Base-by-base conservation (phyloP, 2,113 vertebrate genomes). In the Lycocorax pyrrhopterus region DNA sequence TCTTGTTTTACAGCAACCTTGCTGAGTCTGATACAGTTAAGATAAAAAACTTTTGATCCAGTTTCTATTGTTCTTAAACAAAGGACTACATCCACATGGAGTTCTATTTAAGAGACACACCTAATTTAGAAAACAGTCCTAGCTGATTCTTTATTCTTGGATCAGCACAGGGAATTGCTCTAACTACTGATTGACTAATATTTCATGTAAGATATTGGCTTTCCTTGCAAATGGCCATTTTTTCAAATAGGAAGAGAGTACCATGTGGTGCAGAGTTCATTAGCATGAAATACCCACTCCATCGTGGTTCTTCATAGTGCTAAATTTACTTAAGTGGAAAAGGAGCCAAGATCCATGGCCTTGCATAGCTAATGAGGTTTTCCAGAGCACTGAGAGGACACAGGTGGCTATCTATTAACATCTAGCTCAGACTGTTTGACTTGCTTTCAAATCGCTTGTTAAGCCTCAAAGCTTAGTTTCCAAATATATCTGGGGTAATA, bases 291-390 rank as follows among this genome's bases (percentile, higher is more conserved):
- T 95, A 96, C 53, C 76, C 37, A 90, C 77, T 37, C 67, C 4
- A 23, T 64, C 0, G 0, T 71, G 30, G 27, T 77, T 97, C 67
- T 91, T 66, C 52, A 23, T 29, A 72, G 39, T 60, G 47, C 44
- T 96, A 94, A 78, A 92, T 93, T 96, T 96, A 80, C 84, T 95
- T 94, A 97, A 96, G 73, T 84, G 56, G 73, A 93, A 94, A 91
- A 92, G 51, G 19, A 96, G 67, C 87, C 89, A 92, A 92, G 75
- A 77, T 90, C 64, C 80, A 78, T 59, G 47, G 93, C 85, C 76
- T 89, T 67, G 71, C 44, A 59, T 88, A 79, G 88, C 58, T 96
- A 97, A 97, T 82, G 87, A 97, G 72, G 52, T 39, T 77, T 93
- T 95, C 30, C 83, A 90, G 75, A 90, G 44, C 44, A 43, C 77